Conservation (phyloP, 2,797 vertebrate species). For the Chaunax sp. region DNA sequence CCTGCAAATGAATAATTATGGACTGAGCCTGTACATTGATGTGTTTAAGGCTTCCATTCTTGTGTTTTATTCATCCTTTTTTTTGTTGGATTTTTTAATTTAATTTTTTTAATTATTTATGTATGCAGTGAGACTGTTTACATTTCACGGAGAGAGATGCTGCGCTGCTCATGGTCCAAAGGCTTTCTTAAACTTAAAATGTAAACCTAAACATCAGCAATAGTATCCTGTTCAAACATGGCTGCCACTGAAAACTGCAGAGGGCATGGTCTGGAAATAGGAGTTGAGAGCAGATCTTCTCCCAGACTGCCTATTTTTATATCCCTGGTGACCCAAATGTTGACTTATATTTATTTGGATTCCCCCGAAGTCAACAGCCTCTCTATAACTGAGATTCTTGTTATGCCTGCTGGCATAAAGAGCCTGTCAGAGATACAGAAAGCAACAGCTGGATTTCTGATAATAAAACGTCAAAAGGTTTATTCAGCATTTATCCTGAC, state of each 20-base stretch:
- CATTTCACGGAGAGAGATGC: constrained; percentile 63
- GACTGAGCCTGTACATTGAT: constrained; percentile 34
- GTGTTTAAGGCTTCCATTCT: constrained; percentile 34
- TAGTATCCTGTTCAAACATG: not conserved
- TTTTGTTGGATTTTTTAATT: constrained; percentile 30
- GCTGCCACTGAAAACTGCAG: not conserved
- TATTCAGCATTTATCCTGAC: constrained; percentile 60
- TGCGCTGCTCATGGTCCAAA: constrained; percentile 56
- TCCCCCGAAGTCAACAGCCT: constrained; percentile 1
- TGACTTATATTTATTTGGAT: constrained; percentile 22
- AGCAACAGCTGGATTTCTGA: constrained; percentile 24
- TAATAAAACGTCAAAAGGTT: constrained; percentile 37
- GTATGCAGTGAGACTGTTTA: constrained; percentile 78
- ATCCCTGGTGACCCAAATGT: constrained; percentile 16
- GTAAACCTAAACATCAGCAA: constrained; percentile 11
- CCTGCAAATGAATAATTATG: constrained; percentile 12
- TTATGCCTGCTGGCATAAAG: not conserved
- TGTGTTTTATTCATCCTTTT: constrained; percentile 24
- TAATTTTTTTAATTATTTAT: constrained; percentile 78
- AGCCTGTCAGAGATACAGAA: constrained; percentile 5
- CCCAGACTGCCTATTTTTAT: constrained; percentile 3
- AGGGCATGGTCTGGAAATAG: not conserved
- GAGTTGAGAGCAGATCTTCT: constrained; percentile 9
- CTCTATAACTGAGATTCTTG: not conserved
- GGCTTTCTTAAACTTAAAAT: constrained; percentile 4